Percentiles rank a stretch among this genome's conserved stretches.
Evolutionary conservation across 2,797 vertebrate species (phyloP).

Genomic region (Staurois parvus): DNA sequence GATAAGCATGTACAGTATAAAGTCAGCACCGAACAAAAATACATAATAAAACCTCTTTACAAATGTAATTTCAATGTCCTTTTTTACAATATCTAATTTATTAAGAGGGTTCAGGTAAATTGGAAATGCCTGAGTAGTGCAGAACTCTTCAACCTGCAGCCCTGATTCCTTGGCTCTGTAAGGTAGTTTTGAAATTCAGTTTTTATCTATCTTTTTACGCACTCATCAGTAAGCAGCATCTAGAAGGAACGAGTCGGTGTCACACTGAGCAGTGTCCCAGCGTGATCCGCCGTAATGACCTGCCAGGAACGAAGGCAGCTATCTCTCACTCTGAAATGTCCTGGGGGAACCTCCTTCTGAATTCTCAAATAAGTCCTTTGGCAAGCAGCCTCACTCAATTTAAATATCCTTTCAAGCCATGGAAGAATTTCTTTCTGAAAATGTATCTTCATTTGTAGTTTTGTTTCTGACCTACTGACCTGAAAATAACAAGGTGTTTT

Average conservation of each 20-base stretch:
- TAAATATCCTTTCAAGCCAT: constrained; percentile 73
- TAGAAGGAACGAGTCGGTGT: constrained; percentile 38
- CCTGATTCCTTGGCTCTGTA: constrained; percentile 55
- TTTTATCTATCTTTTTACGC: constrained; percentile 42
- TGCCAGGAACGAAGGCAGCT: constrained; percentile 80
- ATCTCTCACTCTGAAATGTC: constrained; percentile 79
- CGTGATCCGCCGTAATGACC: constrained; percentile 85
- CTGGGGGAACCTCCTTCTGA: constrained; percentile 82
- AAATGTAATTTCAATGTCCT: neutral
- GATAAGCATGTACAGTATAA: no score
- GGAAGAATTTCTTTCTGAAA: constrained; percentile 60
- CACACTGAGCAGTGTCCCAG: constrained; percentile 69
- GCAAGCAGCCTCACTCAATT: constrained; percentile 75
- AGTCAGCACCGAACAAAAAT: no score
- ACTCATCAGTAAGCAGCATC: constrained; percentile 34
- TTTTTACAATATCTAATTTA: no score
- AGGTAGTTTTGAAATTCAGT: constrained; percentile 43
- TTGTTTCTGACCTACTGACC: constrained; percentile 60
- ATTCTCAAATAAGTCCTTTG: constrained; percentile 78
- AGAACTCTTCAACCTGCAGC: neutral
- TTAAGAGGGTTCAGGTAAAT: no score
- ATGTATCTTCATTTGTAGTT: constrained; percentile 65
- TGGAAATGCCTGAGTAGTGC: neutral
- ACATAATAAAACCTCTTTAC: neutral
- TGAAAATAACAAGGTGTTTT: constrained; percentile 60